Evolutionary conservation across 1,140 invertebrate genomes (phyloP).

Genomic region (Atta colombica): DNA sequence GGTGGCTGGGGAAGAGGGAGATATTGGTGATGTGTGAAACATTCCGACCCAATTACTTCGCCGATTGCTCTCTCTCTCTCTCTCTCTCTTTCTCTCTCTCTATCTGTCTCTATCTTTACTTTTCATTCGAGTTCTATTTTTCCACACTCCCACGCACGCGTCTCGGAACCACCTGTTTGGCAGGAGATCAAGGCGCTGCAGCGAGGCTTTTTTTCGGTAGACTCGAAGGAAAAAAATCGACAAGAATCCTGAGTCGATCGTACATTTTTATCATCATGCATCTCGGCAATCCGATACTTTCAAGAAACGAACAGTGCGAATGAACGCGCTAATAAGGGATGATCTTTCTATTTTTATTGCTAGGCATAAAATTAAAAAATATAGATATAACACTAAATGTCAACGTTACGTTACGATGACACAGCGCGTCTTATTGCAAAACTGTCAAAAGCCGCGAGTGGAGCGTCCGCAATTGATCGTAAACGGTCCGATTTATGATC

Average conservation of each 20-base stretch:
- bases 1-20: conserved; percentile 56
- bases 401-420: conserved; percentile 31
- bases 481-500: conserved; percentile 42
- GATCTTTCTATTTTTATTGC: conserved; percentile 27
- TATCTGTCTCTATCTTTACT: conserved; percentile 62
- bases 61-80: conserved; percentile 47
- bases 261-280: conserved; percentile 39
- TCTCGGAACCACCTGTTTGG: conserved; percentile 85
- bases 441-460: conserved; percentile 5
- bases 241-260: not conserved
- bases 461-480: conserved; percentile 41
- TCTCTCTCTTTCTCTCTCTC: conserved; percentile 24
- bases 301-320: not conserved
- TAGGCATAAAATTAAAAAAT: conserved; percentile 40
- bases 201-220: conserved; percentile 40
- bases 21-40: conserved; percentile 85
- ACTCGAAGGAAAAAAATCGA: conserved; percentile 48
- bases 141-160: conserved; percentile 61
- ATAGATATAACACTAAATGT: conserved; percentile 28
- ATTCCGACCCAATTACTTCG: conserved; percentile 84
- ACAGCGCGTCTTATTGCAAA: conserved; percentile 22
- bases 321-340: not conserved
- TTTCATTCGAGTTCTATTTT: conserved; percentile 78
- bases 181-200: conserved; percentile 78
- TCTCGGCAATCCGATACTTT: conserved; percentile 43